Base-by-base conservation (phyloP, 2,797 vertebrate species). In the Harpagifer antarcticus region DNA sequence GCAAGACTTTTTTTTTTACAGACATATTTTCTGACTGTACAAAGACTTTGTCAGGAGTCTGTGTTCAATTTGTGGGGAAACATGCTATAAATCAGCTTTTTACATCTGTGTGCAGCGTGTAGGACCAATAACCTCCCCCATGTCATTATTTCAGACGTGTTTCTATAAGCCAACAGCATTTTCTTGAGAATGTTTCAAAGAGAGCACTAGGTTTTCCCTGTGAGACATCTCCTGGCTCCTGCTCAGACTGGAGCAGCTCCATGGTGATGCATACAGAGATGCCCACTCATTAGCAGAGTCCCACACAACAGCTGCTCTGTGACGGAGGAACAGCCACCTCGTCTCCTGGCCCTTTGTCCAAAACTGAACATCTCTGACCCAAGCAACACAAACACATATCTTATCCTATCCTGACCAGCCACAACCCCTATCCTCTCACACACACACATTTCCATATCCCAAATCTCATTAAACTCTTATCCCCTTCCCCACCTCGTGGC, bases 241-340 rank as follows among this genome's bases (percentile, higher is more conserved):
- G 81, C 68, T 87, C 80, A 72, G 82, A 40, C 57, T 85, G 87
- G 80, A 88, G 81, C 80, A 80, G 86, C 74, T 84, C 89, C 84
- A 79, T 82, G 81, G 83, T 88, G 88, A 92, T 85, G 81, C 87
- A 84, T 68, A 78, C 90, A 88, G 82, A 88, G 81, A 87, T 86
- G 91, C 92, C 92, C 91, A 91, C 82, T 92, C 92, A 94, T 92
- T 92, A 93, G 91, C 89, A 88, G 76, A 82, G 91, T 90, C 92
- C 89, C 92, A 93, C 92, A 93, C 91, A 92, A 65, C 94, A 94
- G 92, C 92, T 94, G 93, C 92, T 87, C 82, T 81, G 81, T 92
- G 88, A 91, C 83, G 78, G 72, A 83, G 86, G 69, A 85, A 82
- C 86, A 87, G 86, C 84, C 92, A 90, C 88, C 87, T 88, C 74